Evolutionary conservation across 1,140 invertebrate genomes (phyloP), one percentile per base, ranked within the genome.

Genomic region (Drosophila oshimai): DNA sequence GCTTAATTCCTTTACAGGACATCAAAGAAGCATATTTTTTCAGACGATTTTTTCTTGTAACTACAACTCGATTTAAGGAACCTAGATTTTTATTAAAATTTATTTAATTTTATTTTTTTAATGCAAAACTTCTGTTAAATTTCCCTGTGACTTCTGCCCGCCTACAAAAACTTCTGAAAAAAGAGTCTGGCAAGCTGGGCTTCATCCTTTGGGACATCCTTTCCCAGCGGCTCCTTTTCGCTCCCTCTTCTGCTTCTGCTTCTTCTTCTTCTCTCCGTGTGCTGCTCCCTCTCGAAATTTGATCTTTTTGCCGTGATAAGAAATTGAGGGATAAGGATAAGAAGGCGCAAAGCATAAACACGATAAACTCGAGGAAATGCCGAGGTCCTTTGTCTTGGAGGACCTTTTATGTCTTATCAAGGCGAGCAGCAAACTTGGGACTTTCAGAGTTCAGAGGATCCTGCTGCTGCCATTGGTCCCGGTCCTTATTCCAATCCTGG

Each of bases 371-470:
- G 42, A 72, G 74, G 74, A 77, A 77, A 77, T 65, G 72, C 36
- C 45, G 17, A 58, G 51, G 34, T 61, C 58, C 54, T 62, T 77
- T 77, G 74, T 77, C 73, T 49, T 69, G 17, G 31, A 76, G 74
- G 74, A 72, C 58, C 74, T 77, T 77, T 74, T 68, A 53, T 72
- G 68, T 76, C 73, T 77, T 77, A 77, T 77, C 74, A 77, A 77
- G 67, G 61, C 62, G 54, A 33, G 20, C 39, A 33, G 20, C 39
- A 13, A 62, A 29, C 67, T 76, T 65, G 65, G 71, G 58, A 73
- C 72, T 17, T 46, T 42, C 55, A 6, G 7, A 39, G 22, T 46
- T 42, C 55, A 6, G 7, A 39, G 57, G 61, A 47, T 65, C 41
- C 46, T 13, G 50, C 57, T 61, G 41, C 36, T 44, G 10, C 12